These are phyloP conservation scores for Aspiorhynchus laticeps DNA, from an alignment of 2,113 vertebrate species.

Conservation along the genomic window DNA sequence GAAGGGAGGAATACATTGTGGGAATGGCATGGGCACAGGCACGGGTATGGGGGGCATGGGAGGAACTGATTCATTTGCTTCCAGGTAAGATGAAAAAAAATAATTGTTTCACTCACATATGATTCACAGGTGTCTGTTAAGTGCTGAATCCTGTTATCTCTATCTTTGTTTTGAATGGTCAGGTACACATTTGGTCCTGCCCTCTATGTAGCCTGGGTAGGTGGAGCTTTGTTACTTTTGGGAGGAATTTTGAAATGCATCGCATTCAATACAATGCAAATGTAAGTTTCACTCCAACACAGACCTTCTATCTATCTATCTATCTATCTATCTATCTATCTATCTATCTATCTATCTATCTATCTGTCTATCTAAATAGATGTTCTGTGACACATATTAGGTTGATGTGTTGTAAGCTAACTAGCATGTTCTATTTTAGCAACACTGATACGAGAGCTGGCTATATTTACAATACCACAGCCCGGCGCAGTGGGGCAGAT, in stretches of 20 bases:
- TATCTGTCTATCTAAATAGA: too few species aligned
- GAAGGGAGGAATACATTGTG: conserved; percentile 43
- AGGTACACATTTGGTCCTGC: conserved; percentile 92
- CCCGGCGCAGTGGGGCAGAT: conserved; percentile 60
- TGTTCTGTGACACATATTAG: neutral
- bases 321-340: too few species aligned
- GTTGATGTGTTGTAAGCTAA: neutral
- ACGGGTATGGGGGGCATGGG: conserved; percentile 23
- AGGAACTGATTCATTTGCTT: conserved; percentile 40
- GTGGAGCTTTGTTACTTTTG: conserved; percentile 79
- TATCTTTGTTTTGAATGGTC: conserved; percentile 33
- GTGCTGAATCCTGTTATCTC: neutral
- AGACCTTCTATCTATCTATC: too few species aligned
- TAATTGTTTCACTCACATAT: neutral
- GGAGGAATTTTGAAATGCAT: conserved; percentile 88
- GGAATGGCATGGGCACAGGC: conserved; percentile 29
- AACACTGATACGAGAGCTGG: conserved; percentile 77
- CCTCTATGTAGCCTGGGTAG: conserved; percentile 89
- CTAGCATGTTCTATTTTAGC: neutral
- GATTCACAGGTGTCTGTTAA: neutral
- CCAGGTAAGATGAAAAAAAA: conserved; percentile 58
- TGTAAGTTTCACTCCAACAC: conserved; percentile 58
- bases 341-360: too few species aligned
- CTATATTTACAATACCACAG: conserved; percentile 81
- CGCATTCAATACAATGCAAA: conserved; percentile 81